Evolutionary conservation across 2,797 vertebrate genomes (phyloP).

Genomic region (Arrhamphus sclerolepis): DNA sequence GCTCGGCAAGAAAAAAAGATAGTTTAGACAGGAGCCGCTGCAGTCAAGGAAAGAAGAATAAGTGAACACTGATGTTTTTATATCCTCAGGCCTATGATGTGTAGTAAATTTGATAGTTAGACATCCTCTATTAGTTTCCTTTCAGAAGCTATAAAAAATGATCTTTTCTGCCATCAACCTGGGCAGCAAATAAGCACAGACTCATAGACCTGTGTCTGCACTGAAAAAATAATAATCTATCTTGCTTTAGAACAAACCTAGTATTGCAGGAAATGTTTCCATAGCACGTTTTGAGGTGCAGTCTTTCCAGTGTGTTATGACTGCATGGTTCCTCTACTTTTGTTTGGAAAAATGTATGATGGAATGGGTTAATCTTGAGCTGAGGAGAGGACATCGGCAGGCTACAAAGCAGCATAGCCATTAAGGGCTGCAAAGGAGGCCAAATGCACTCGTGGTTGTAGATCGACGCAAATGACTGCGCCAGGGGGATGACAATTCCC

Average conservation of each 20-base stretch:
- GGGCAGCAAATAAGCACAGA: too few species aligned
- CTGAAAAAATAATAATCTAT: too few species aligned
- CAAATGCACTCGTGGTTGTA: conserved; percentile 60
- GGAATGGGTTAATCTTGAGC: conserved; percentile 56
- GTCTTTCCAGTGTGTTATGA: conserved; percentile 33
- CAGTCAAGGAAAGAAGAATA: too few species aligned
- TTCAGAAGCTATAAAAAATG: too few species aligned
- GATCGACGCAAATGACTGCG: conserved; percentile 70
- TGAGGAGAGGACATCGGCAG: conserved; percentile 55
- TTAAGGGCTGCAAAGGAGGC: conserved; percentile 69
- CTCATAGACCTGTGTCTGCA: too few species aligned
- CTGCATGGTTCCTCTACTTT: conserved; percentile 36
- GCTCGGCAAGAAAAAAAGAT: too few species aligned
- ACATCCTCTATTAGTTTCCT: background rate
- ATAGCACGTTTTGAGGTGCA: conserved; percentile 30
- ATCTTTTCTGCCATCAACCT: too few species aligned
- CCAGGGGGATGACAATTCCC: conserved; percentile 58
- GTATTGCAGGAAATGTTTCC: background rate
- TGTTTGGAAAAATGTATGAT: conserved; percentile 13
- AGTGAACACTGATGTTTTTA: background rate
- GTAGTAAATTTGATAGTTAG: background rate
- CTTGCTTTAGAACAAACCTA: too few species aligned
- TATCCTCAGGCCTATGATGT: background rate
- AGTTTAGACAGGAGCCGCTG: too few species aligned
- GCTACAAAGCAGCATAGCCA: conserved; percentile 68